Evolutionary conservation across 1,140 invertebrate species (phyloP).

Genomic region (Phthorimaea operculella): DNA sequence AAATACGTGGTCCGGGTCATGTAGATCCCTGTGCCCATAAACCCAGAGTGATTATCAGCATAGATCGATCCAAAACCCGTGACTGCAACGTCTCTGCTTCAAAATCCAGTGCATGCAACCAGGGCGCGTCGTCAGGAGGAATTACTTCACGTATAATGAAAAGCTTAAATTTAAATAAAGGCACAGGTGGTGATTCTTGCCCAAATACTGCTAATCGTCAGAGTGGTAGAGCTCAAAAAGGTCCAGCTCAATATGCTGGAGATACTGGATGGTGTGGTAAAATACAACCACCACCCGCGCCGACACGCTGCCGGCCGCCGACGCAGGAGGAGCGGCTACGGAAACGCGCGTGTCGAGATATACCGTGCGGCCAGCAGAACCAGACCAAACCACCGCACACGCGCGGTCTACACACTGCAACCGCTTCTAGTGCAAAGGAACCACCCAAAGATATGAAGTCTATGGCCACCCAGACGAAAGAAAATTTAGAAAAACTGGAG

Average conservation of each 20-base stretch:
- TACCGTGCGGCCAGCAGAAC: no score
- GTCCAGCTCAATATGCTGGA: not conserved
- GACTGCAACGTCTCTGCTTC: not conserved
- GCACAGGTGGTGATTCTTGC: no score
- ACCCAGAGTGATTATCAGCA: constrained; percentile 24
- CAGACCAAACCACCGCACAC: not conserved
- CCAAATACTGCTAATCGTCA: not conserved
- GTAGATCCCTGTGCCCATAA: constrained; percentile 31
- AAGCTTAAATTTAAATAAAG: not conserved
- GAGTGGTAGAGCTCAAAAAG: not conserved
- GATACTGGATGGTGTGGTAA: not conserved
- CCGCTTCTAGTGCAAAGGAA: not conserved
- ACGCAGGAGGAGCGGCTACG: not conserved
- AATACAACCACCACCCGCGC: not conserved
- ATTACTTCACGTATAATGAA: constrained; percentile 4
- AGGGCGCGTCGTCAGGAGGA: not conserved
- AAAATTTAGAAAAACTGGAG: not conserved
- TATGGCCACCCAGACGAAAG: not conserved
- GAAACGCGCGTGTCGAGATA: not conserved
- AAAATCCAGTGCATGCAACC: not conserved
- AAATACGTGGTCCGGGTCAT: constrained; percentile 11
- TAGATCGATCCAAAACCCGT: constrained; percentile 18
- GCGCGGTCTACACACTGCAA: not conserved
- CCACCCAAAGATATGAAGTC: not conserved
- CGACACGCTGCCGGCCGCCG: not conserved